Evolutionary conservation across 2,888 invertebrate species (phyloP), one percentile per base, ranked within the genome.

Genomic region (Arge pagana): DNA sequence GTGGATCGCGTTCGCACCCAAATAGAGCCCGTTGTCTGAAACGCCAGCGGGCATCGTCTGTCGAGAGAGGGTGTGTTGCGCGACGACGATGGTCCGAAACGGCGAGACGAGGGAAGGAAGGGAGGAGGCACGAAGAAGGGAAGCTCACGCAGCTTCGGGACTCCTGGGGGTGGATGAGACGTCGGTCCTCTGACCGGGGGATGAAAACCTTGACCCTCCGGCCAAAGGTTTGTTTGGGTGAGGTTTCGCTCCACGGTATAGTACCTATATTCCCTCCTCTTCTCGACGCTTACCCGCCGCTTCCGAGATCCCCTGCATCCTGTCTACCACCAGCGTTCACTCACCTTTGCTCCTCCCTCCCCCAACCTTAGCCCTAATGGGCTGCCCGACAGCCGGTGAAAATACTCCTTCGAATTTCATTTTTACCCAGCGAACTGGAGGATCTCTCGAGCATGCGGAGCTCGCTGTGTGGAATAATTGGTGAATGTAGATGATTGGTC

Each of bases 221-320:
- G 60, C 61, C 58, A 62, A 66, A 66, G 64, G 70, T 70, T 66
- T 70, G 64, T 68, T 70, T 64, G 65, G 72, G 66, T 67, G 63
- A 58, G 62, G 30, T 45, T 33, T 45, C 23, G 30, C 33, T 35
- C 10, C 19, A n/a, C n/a, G n/a, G n/a, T n/a, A n/a, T n/a, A n/a
- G n/a, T n/a, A n/a, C n/a, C n/a, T n/a, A n/a, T n/a, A n/a, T n/a
- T n/a, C n/a, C n/a, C n/a, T n/a, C n/a, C n/a, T n/a, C n/a, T n/a
- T n/a, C n/a, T n/a, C n/a, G n/a, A n/a, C n/a, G n/a, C n/a, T n/a
- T n/a, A n/a, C n/a, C n/a, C n/a, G n/a, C n/a, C n/a, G n/a, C n/a
- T n/a, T n/a, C n/a, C n/a, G n/a, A n/a, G n/a, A n/a, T n/a, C n/a
- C n/a, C n/a, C n/a, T n/a, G n/a, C n/a, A n/a, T n/a, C n/a, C n/a